These are phyloP conservation scores for Entomobrya multifasciata DNA, from an alignment of 2,888 invertebrate species.

Conservation along the genomic window DNA sequence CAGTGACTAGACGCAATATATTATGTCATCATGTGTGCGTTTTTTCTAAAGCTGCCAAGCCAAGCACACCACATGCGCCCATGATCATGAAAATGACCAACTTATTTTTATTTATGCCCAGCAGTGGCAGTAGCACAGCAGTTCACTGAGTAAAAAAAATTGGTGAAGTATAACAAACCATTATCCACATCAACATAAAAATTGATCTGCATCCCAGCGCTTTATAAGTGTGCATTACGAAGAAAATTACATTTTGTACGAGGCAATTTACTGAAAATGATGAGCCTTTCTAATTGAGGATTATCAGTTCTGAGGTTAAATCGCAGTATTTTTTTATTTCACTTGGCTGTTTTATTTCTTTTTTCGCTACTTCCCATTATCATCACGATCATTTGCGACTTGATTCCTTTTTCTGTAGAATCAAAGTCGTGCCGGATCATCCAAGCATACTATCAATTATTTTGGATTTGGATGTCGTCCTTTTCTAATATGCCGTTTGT, in stretches of 20 bases:
- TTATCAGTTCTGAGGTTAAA: slow-evolving; percentile 18
- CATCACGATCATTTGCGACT: not conserved
- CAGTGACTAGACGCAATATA: slow-evolving; percentile 46
- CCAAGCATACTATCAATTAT: slow-evolving; percentile 13
- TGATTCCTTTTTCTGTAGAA: not conserved
- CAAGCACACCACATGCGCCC: slow-evolving; percentile 46
- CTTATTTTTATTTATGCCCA: slow-evolving; percentile 45
- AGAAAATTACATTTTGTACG: slow-evolving; percentile 24
- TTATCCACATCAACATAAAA: not conserved
- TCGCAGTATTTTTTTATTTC: not conserved
- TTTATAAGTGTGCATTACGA: not conserved
- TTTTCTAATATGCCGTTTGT: not conserved
- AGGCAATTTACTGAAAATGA: slow-evolving; percentile 47
- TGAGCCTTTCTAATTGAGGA: slow-evolving; percentile 29
- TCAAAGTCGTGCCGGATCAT: not conserved
- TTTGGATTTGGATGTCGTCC: not conserved
- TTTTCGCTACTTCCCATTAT: not conserved
- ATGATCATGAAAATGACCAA: slow-evolving; percentile 59
- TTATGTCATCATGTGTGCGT: slow-evolving; percentile 40
- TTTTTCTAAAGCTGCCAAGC: not conserved
- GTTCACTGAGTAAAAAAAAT: not conserved
- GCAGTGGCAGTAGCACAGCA: not conserved
- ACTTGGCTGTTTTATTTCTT: slow-evolving; percentile 14
- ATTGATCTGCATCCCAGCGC: not conserved
- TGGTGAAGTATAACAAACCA: not conserved